Base-by-base conservation (phyloP, 2,113 vertebrate genomes). In the Alosa alosa region DNA sequence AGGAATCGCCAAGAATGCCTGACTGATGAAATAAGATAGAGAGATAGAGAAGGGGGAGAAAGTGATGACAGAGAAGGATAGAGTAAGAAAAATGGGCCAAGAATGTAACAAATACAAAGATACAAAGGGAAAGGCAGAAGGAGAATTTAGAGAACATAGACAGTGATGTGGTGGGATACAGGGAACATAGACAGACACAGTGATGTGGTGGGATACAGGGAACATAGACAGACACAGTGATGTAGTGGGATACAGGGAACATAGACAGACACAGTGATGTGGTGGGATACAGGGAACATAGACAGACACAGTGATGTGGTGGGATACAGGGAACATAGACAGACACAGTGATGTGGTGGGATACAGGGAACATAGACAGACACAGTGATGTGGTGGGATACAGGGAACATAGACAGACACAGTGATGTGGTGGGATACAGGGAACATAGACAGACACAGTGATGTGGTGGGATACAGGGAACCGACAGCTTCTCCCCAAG, bases 1-100 rank as follows among this genome's bases (percentile, higher is more conserved):
- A 81, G 82, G 88, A 93, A 92, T 92, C 90, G 88, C 88, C 92
- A 92, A 88, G 86, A 88, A 85, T 86, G 91, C 91, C 89, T 92
- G 91, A 93, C 91, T 83, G 83, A 90, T 87, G 84, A 90, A 92
- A 93, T 88, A 83, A 13, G 47, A 64, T 41, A 83, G 82, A 52
- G n/a, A 83, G 86, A 47, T 41, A 81, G 68, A 46, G 60, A 84
- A 81, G 85, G 83, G 22, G 45, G 81, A 83, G 83, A 84, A 47
- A 57, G 83, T 0, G 31, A 36, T 78, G 72, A 17, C 72, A 78
- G 72, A 36, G 36, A 39, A 78, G 31, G 72, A 78, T 39, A 39
- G 9, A 78, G 72, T 36, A 78, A 15, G 72, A 36, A 5, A 39
- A 36, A 78, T 60, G 4, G 50, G 50, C 50, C 50, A 15, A 3